Percentiles rank a stretch among this genome's conserved stretches.
phyloP scores from a whole-genome alignment of 2,888 invertebrate species.

The Polyommatus icarus region DNA sequence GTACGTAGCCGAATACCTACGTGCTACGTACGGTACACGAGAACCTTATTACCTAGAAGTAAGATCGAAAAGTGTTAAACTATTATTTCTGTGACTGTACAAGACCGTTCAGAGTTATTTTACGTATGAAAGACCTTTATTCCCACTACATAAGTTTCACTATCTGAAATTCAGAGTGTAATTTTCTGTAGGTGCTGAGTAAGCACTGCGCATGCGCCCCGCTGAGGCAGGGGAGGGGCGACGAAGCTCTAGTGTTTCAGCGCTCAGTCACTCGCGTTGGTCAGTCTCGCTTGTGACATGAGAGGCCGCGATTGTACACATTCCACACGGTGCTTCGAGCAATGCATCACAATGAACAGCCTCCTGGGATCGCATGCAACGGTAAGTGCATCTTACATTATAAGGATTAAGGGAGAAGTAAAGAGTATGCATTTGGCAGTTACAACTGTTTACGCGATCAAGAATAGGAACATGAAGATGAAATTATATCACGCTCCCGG shows the following conservation, averaged over 20 bases:
- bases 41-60: neutral
- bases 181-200: slow-evolving; percentile 41
- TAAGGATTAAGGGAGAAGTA: neutral
- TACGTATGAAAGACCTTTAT: neutral
- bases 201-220: slow-evolving; percentile 55
- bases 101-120: neutral
- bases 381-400: slow-evolving; percentile 56
- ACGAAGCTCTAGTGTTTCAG: slow-evolving; percentile 64
- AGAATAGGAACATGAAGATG: neutral
- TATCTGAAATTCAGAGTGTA: neutral
- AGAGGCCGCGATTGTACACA: slow-evolving; percentile 77
- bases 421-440: neutral
- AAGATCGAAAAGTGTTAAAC: neutral
- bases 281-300: slow-evolving; percentile 81
- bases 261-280: slow-evolving; percentile 56
- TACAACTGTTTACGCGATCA: neutral
- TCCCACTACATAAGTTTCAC: neutral
- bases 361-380: slow-evolving; percentile 80
- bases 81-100: neutral
- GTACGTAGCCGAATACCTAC: slow-evolving; percentile 35
- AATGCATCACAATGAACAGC: slow-evolving; percentile 86
- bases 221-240: slow-evolving; percentile 48
- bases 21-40: slow-evolving; percentile 45
- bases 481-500: slow-evolving; percentile 8
- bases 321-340: slow-evolving; percentile 82